Base-by-base conservation (phyloP, 1,140 invertebrate genomes). In the Nymphalis io region DNA sequence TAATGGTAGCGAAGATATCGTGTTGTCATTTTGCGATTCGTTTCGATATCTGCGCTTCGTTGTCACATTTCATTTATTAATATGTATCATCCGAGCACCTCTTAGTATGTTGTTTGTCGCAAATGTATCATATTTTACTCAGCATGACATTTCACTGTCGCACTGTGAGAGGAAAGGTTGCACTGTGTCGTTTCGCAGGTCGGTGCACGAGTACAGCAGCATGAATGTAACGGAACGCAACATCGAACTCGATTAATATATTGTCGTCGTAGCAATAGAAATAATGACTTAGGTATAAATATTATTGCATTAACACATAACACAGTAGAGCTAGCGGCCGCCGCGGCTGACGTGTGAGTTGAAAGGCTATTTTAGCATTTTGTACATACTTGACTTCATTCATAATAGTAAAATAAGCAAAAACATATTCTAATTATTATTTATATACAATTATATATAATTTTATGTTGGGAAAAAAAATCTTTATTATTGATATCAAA, bases 141-240 rank as follows among this genome's bases (percentile, higher is more conserved):
- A 75, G 84, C 84, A 87, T 87, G 84, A 73, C 58, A 53, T 76
- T 75, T 78, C 75, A 71, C 74, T 70, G 55, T 61, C 67, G 74
- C 75, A 67, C 61, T 65, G 2, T 48, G 62, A 72, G 74, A 69
- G 51, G 66, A 74, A 77, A 68, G n/a, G n/a, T n/a, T n/a, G 75
- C 76, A 83, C 74, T 62, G 60, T 72, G 58, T 71, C 72, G 72
- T 71, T 78, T 61, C 57, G 64, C 72, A 70, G 73, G 68, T 80
- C 70, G 73, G 73, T 73, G 70, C 69, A 72, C 72, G 76, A 68
- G 67, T 57, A 44, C 71, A 66, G 66, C 66, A 75, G 84, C 82
- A 84, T 72, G 70, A 57, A 64, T 61, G 62, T 71, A 13, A 33
- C 48, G 42, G 48, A 62, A 42, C 12, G 60, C 39, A 55, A 27